Base-by-base conservation (phyloP, 1,140 invertebrate genomes). In the Drosophila insularis region DNA sequence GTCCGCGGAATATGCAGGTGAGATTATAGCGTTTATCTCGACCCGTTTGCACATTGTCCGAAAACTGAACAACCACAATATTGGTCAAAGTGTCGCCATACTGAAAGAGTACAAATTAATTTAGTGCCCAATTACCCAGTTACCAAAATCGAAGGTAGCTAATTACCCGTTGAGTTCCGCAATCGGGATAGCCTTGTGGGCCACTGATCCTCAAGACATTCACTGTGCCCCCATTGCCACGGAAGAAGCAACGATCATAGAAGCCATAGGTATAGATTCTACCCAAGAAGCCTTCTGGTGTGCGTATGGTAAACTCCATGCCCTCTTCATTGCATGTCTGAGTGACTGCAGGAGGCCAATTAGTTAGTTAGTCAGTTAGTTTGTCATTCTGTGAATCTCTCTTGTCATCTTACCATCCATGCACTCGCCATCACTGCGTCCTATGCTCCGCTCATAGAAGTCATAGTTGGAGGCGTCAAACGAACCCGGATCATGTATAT, bases 41-140 rank as follows among this genome's bases (percentile, higher is more conserved):
- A 54, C 96, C 96, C 1, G 97, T 98, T 93, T 98, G 97, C 0
- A 98, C 97, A 82, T 96, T 96, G 92, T 98, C 97, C 67, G 97
- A 97, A 92, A 98, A 98, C 92, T 98, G 97, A 0, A 98, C 97
- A 17, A 98, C 97, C 2, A 98, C 97, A 58, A 98, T 98, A 82
- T 98, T 98, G 43, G 97, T 98, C 95, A 98, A 96, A 1, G 96
- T 97, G 81, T 98, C 97, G 0, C 96, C 97, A 78, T 97, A 97
- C 96, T 97, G 91, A 14, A 91, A 27, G 35, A 37, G 13, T 1
- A 64, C 31, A 59, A 5, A 0, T 46, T 63, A 37, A 61, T n/a
- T 27, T 1, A 43, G 32, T 39, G 21, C 35, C 50, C 35, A 63
- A 27, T 59, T 4, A n/a, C n/a, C n/a, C n/a, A 23, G 54, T 6